Base-by-base conservation (phyloP, 2,797 vertebrate species). In the Lepilemur septentrionalis region DNA sequence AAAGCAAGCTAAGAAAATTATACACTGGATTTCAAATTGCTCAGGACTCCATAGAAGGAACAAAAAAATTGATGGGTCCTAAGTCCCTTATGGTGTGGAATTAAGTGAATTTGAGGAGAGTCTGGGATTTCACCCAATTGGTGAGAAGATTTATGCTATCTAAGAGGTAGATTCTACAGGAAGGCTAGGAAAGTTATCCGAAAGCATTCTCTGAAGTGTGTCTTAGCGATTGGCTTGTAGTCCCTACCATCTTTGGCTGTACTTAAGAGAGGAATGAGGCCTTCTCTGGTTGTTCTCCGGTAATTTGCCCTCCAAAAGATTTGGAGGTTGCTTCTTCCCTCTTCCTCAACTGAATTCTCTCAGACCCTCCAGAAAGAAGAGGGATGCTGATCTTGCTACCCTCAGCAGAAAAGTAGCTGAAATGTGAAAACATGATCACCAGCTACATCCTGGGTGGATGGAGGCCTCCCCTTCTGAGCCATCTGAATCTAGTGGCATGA, bases 1-100 rank as follows among this genome's bases (percentile, higher is more conserved):
- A 83, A 55, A 85, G 87, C 67, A 93, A 91, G 35, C 89, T 93
- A 76, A 95, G 76, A 94, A 96, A 94, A 91, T 82, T 72, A 89
- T 65, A 81, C 57, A 46, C 12, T 83, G 65, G 63, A 79, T 89
- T 96, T 94, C 84, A 96, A 85, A 96, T 92, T 89, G 80, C 59
- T 79, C 5, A 15, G 76, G 63, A 84, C 35, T 52, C 76, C 67
- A 4, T 20, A 82, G 73, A 46, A 92, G 85, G 67, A 94, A 81
- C 41, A 81, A 94, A 95, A 94, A 81, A 84, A 87, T 67, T 65
- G 70, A 55, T 52, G 95, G 30, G 55, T 82, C 55, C 50, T 81
- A 70, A 70, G 61, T 76, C 91, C 92, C n/a, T 83, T 65, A 70
- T 15, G n/a, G 35, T 32, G 63, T 72, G 43, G 41, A 41, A 41